Base-by-base conservation (phyloP, 2,888 invertebrate genomes). In the Xylota sylvarum region DNA sequence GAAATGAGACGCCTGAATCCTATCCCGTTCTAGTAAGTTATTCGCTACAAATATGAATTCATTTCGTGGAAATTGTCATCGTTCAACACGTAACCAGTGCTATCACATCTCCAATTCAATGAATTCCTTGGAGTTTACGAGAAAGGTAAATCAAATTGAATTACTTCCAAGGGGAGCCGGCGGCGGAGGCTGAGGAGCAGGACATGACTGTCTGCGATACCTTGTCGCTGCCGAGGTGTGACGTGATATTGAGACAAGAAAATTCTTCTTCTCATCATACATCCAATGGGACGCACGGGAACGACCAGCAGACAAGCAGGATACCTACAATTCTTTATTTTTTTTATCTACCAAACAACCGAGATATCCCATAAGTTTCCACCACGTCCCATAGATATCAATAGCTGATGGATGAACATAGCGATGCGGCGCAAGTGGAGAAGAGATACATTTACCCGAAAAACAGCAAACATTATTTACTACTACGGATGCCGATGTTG, bases 101-200 rank as follows among this genome's bases (percentile, higher is more conserved):
- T 82, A 77, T 73, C 72, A 72, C 60, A 65, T 62, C 60, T 52
- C 19, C 60, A 60, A 83, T 62, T 83, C 62, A 40, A 78, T 78
- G 78, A 67, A 78, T 83, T 83, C 64, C 43, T 48, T 6, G 23
- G 30, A 70, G 48, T 58, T 30, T 50, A 35, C 35, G 46, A 37
- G 27, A 46, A 78, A 43, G 78, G 46, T 83, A 55, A 83, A 83
- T 83, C 78, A 78, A 73, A 67, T 83, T 67, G 67, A 83, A 83
- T 83, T 67, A 58, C 65, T 58, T 65, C 12, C 17, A 35, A 12
- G 3, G 32, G 60, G 12, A 27, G 19, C 46, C 23, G 17, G 12
- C 23, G 12, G 9, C 19, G 17, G 12, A 60, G 43, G 30, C 32
- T 7, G 4, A 32, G 27, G 19, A 19, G 0, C 23, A 58, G 23